phyloP scores from a whole-genome alignment of 1,140 invertebrate genomes.

The Pectinophora gossypiella region DNA sequence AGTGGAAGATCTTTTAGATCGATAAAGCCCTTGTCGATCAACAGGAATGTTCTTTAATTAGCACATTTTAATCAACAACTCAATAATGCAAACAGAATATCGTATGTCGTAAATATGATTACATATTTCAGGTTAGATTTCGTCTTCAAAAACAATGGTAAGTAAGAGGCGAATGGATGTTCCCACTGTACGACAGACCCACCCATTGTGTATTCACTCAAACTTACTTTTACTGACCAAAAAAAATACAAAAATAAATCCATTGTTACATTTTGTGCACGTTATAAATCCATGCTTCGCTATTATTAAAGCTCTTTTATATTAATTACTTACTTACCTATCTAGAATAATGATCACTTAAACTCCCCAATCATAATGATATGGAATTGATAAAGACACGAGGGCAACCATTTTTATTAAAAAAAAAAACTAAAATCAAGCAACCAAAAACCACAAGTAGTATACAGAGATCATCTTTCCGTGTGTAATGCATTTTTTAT shows the following conservation, averaged over 20 bases:
- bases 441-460: no score
- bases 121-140: neutral
- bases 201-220: constrained; percentile 13
- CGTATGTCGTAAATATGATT: neutral
- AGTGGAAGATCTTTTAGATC: constrained; percentile 6
- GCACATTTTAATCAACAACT: neutral
- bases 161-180: constrained; percentile 41
- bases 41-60: neutral
- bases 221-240: constrained; percentile 34
- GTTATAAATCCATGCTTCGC: neutral
- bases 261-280: constrained; percentile 17
- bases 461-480: neutral
- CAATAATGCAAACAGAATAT: neutral
- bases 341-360: no score
- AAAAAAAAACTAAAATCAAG: no score
- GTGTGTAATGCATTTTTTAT: constrained; percentile 1
- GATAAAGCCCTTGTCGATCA: no score
- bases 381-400: no score
- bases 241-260: constrained; percentile 20
- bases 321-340: no score
- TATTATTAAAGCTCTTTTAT: no score
- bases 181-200: constrained; percentile 21
- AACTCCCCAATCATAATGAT: no score
- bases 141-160: constrained; percentile 31
- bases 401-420: no score